Base-by-base conservation (phyloP, 1,140 invertebrate genomes). In the Chrysoperla carnea region DNA sequence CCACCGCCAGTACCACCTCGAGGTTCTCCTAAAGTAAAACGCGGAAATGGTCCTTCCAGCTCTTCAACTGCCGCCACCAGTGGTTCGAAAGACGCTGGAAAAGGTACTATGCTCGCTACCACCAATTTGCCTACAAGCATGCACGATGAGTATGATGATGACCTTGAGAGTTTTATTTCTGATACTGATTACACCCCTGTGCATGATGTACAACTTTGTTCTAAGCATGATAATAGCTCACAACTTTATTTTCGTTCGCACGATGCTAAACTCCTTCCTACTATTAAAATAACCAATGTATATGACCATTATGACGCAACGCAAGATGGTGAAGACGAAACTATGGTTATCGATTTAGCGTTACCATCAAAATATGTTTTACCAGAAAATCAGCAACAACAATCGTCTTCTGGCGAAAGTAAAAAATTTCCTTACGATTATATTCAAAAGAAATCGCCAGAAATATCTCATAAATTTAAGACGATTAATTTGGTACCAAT, bases 1-100 rank as follows among this genome's bases (percentile, higher is more conserved):
- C 82, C 81, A 7, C 83, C 83, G 17, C 83, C 83, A 9, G 82
- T 86, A 12, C 83, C 83, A 27, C 83, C 82, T 4, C 63, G 82
- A 44, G 81, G 83, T n/a, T 78, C 76, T n/a, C 76, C 75, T 6
- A 70, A 70, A 62, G 54, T 63, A 44, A 74, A 74, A 62, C 60
- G 67, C 11, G 62, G 63, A 36, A 68, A 53, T 39, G 41, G 39
- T 44, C 46, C 49, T 43, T 56, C 51, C 39, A 28, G 11, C 45
- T 39, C 46, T 45, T 27, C 17, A 37, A 23, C 17, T 23, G 43
- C 28, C 15, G 9, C 29, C 29, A 11, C 9, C 14, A 31, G 17
- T 23, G 17, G 17, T 23, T 14, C n/a, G 27, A 37, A 43, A 29
- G 23, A 48, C 23, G 13, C 40, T 14, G 46, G 43, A 42, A 41